phyloP scores from a whole-genome alignment of 2,113 vertebrate species.

The Nesospiza acunhae region DNA sequence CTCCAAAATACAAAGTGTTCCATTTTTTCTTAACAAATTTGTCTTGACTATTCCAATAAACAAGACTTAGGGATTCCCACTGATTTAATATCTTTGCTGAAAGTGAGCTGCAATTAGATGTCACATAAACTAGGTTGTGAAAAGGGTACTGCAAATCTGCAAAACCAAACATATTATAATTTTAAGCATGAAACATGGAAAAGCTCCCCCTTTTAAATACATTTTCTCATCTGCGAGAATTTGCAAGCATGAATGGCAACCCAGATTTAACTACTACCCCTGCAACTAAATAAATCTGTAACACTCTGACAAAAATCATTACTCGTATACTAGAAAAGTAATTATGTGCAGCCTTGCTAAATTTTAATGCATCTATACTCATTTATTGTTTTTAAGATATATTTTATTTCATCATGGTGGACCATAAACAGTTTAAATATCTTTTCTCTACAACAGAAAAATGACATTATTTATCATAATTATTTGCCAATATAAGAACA shows the following conservation, averaged over 20 bases:
- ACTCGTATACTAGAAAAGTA: background rate
- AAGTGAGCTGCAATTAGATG: background rate
- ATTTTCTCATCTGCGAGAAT: conserved; percentile 14
- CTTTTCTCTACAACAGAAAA: background rate
- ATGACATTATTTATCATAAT: background rate
- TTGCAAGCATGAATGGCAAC: conserved; percentile 16
- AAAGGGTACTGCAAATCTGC: background rate
- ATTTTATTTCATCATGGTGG: background rate
- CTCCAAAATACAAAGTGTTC: background rate
- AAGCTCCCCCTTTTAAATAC: conserved; percentile 19
- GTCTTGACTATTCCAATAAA: background rate
- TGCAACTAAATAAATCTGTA: background rate
- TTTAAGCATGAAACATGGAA: background rate
- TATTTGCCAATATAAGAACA: background rate
- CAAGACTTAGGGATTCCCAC: background rate
- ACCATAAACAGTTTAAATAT: background rate
- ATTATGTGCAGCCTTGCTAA: background rate
- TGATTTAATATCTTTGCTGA: background rate
- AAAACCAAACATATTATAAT: background rate
- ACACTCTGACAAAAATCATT: background rate
- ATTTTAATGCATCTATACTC: background rate
- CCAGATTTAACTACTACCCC: background rate
- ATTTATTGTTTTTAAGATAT: background rate
- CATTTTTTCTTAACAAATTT: background rate
- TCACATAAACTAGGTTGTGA: background rate